Evolutionary conservation across 2,888 invertebrate species (phyloP), one percentile per base, ranked within the genome.

Genomic region (Balanococcus diminutus): DNA sequence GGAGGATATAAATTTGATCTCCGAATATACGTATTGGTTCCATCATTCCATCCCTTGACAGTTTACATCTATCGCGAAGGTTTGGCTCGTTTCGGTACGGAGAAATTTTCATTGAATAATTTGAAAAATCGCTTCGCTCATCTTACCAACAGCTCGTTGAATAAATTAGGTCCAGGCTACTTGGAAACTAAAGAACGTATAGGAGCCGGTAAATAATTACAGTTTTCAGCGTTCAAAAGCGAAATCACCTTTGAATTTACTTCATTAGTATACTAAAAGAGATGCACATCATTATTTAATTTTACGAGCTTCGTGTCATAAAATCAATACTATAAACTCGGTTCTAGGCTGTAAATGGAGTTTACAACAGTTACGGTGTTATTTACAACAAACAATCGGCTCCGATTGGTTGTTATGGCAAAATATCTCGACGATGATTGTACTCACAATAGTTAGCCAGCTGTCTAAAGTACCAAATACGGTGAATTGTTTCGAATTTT

Each of bases 1-100:
- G 96, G 96, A 1, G 96, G 96, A 1, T 96, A 96, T 91, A 98
- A 98, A 91, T 98, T 97, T 91, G 98, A 98, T 91, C 92, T 98
- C 51, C 92, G 98, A 36, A 91, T 98, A 28, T 98, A 98, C 90
- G 96, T 96, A 11, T 95, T 96, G 89, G 94, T 98, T 83, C 95
- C 97, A 0, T 95, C 95, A 0, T 96, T 96, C 89, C 93, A 95
- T 87, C 98, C 97, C 0, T 92, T 97, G 5, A 93, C 95, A 0
- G 93, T 97, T 67, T 98, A 98, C 89, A 92, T 97, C 90, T 97
- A 96, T 89, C 94, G 95, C 81, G 96, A 97, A 89, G 97, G 98
- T 6, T 90, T 98, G 61, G 95, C 94, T 14, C 88, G 92, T 88
- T 92, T 95, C 91, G 94, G 95, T 42, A 96, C 96, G 0, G 95